phyloP scores from a whole-genome alignment of 2,113 vertebrate genomes.

The Myocastor coypus region DNA sequence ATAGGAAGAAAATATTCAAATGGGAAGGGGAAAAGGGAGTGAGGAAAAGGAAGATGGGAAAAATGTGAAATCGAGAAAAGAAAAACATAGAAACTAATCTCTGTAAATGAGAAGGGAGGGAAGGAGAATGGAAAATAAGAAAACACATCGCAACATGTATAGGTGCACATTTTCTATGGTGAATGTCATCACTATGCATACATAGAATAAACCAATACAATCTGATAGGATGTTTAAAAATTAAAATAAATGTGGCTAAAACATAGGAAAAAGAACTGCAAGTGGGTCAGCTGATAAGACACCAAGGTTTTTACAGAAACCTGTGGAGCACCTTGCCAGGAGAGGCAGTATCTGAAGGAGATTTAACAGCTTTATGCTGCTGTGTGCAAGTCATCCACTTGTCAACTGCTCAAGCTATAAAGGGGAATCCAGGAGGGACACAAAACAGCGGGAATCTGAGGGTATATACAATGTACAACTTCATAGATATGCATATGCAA shows the following conservation, averaged over 20 bases:
- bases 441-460: conserved; percentile 67
- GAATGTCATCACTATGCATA: not conserved
- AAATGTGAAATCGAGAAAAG: not conserved
- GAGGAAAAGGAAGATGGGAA: not conserved
- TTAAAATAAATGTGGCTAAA: not conserved
- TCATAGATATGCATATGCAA: not conserved
- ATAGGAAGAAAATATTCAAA: not conserved
- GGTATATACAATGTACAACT: not conserved
- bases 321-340: conserved; percentile 2
- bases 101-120: not conserved
- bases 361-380: conserved; percentile 90
- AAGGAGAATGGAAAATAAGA: not conserved
- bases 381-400: conserved; percentile 90
- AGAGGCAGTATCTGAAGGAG: conserved; percentile 90
- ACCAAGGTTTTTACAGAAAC: conserved; percentile 85
- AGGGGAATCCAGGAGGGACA: conserved; percentile 87
- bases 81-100: not conserved
- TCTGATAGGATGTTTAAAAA: not conserved
- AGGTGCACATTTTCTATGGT: not conserved
- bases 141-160: not conserved
- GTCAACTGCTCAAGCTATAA: conserved; percentile 89
- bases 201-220: too few relatives aligned
- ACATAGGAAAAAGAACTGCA: not conserved
- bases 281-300: not conserved
- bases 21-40: not conserved